Conservation (phyloP, 2,888 invertebrate genomes). For the Acholoe squamosa region DNA sequence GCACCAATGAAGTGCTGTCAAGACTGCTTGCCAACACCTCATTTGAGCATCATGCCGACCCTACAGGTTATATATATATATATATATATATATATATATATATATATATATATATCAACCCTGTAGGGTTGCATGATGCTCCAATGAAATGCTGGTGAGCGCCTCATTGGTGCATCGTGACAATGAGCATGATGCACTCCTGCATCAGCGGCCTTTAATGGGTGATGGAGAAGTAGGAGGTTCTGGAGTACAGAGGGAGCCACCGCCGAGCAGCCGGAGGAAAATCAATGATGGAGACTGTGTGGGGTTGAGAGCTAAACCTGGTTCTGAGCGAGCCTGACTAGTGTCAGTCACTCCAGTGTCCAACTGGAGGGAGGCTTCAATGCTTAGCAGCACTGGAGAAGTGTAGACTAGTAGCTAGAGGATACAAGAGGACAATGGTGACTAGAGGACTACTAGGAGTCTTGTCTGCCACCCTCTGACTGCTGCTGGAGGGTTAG, state of each 20-base stretch:
- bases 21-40: too few relatives aligned
- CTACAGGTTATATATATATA: too few relatives aligned
- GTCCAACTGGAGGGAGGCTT: neutral
- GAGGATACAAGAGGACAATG: neutral
- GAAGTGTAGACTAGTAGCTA: neutral
- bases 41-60: too few relatives aligned
- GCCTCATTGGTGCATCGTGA: too few relatives aligned
- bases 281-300: constrained; percentile 24
- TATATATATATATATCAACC: too few relatives aligned
- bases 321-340: neutral
- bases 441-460: neutral
- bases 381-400: neutral
- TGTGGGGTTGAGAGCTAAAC: neutral
- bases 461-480: neutral
- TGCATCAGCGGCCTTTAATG: too few relatives aligned
- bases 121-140: too few relatives aligned
- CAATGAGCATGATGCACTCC: too few relatives aligned
- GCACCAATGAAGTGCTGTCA: too few relatives aligned
- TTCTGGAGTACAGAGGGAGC: constrained; percentile 12
- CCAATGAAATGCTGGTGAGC: too few relatives aligned
- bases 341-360: neutral
- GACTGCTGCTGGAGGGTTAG: neutral
- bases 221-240: neutral
- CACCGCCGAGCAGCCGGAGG: neutral
- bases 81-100: too few relatives aligned